Evolutionary conservation across 2,113 vertebrate species (phyloP).

Genomic region (Oryzias curvinotus): DNA sequence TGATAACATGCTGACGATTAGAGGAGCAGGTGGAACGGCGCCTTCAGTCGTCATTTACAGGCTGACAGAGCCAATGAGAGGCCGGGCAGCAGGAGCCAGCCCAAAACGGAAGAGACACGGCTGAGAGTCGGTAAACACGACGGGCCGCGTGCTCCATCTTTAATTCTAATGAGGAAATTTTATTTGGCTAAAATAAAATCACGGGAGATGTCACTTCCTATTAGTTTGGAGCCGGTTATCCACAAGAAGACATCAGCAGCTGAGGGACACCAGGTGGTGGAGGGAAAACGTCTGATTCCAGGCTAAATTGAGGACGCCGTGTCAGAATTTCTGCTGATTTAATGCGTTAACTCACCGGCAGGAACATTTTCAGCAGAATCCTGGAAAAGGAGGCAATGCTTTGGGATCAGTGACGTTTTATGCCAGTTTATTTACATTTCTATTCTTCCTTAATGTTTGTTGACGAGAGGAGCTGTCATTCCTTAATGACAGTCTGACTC

Average conservation of each 20-base stretch:
- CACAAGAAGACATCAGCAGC: slow-evolving; percentile 34
- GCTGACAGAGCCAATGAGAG: slow-evolving; percentile 50
- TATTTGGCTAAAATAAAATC: slow-evolving; percentile 47
- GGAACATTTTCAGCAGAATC: background rate
- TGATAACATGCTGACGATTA: slow-evolving; percentile 54
- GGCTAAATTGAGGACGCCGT: slow-evolving; percentile 14
- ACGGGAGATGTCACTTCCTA: slow-evolving; percentile 42
- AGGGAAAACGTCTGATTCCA: slow-evolving; percentile 30
- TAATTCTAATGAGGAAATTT: slow-evolving; percentile 50
- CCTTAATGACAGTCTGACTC: no score
- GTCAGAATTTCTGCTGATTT: slow-evolving; percentile 7
- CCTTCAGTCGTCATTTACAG: slow-evolving; percentile 48
- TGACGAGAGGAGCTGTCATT: no score
- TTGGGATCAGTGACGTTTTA: no score
- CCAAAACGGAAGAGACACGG: slow-evolving; percentile 43
- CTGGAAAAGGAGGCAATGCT: no score
- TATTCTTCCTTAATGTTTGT: no score
- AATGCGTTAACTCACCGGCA: background rate
- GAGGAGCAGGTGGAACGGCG: slow-evolving; percentile 58
- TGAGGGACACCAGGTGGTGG: slow-evolving; percentile 49
- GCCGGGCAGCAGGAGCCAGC: slow-evolving; percentile 23
- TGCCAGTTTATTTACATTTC: no score
- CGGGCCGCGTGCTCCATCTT: slow-evolving; percentile 10
- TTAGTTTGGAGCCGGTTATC: slow-evolving; percentile 41
- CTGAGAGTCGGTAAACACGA: slow-evolving; percentile 35